Conservation (phyloP, 2,113 vertebrate genomes). For the Lophius piscatorius region DNA sequence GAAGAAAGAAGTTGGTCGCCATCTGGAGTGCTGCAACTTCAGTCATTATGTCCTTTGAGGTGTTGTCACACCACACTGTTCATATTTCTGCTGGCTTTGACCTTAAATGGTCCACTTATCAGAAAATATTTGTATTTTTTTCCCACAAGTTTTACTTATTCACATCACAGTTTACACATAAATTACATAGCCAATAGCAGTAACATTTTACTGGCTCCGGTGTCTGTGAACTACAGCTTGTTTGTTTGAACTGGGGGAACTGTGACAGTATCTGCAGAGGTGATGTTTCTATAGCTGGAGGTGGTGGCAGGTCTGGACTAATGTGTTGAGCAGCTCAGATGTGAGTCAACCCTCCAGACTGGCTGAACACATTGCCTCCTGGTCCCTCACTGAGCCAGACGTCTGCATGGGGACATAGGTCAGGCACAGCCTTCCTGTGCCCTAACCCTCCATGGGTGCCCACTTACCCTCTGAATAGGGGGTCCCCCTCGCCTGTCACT, state of each 20-base stretch:
- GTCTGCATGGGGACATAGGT: slow-evolving; percentile 65
- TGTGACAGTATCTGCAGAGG: slow-evolving; percentile 31
- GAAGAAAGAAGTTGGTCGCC: too few relatives aligned
- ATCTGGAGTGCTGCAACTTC: too few relatives aligned
- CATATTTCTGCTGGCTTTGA: background rate
- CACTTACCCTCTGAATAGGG: slow-evolving; percentile 76
- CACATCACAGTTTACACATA: slow-evolving; percentile 15
- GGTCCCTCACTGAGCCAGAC: slow-evolving; percentile 63
- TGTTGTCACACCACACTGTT: background rate
- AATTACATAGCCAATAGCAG: background rate
- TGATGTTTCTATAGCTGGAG: slow-evolving; percentile 40
- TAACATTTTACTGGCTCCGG: slow-evolving; percentile 8
- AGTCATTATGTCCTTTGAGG: background rate
- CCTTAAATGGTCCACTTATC: background rate
- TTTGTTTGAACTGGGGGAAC: slow-evolving; percentile 43
- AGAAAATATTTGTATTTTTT: background rate
- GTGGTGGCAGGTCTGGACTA: slow-evolving; percentile 27
- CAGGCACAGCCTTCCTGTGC: slow-evolving; percentile 71
- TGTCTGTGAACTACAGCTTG: slow-evolving; percentile 11
- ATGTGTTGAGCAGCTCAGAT: slow-evolving; percentile 39
- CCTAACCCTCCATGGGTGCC: slow-evolving; percentile 71
- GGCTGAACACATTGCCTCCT: slow-evolving; percentile 36
- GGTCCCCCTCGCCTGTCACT: slow-evolving; percentile 68
- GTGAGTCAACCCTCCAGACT: slow-evolving; percentile 57
- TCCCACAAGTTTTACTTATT: background rate